These are phyloP conservation scores for Idaea aversata DNA, from an alignment of 2,888 invertebrate genomes.

Conservation along the genomic window DNA sequence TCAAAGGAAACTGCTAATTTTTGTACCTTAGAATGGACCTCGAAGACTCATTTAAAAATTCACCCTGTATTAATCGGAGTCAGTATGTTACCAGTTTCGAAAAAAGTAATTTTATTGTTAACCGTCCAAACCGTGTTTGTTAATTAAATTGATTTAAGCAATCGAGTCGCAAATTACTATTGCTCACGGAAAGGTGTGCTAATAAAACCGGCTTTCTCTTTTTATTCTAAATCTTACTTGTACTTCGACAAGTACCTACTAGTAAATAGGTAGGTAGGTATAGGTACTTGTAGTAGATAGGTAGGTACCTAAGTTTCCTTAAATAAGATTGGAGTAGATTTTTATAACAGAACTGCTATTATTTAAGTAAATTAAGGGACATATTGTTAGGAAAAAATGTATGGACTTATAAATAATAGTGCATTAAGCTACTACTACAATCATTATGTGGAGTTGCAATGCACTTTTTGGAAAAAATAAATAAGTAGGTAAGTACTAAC, in stretches of 20 bases:
- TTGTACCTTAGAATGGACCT: no score
- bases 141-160: background rate
- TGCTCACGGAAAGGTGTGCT: constrained; percentile 28
- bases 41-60: no score
- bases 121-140: background rate
- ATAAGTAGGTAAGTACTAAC: no score
- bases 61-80: background rate
- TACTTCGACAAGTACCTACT: background rate
- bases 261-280: background rate
- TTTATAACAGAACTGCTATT: no score
- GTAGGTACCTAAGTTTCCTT: background rate
- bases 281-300: background rate
- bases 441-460: no score
- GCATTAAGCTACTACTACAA: no score
- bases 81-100: background rate
- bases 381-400: no score
- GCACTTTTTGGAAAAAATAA: no score
- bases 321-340: no score
- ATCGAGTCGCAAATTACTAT: constrained; percentile 13
- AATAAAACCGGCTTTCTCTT: constrained; percentile 46
- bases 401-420: no score
- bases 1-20: no score
- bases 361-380: no score
- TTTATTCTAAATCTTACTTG: constrained; percentile 12
- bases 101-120: background rate